A percentile compares a stretch with the other conserved stretches of the same genome.
phyloP scores from a whole-genome alignment of 2,888 invertebrate genomes.

The Torymus texanus region DNA sequence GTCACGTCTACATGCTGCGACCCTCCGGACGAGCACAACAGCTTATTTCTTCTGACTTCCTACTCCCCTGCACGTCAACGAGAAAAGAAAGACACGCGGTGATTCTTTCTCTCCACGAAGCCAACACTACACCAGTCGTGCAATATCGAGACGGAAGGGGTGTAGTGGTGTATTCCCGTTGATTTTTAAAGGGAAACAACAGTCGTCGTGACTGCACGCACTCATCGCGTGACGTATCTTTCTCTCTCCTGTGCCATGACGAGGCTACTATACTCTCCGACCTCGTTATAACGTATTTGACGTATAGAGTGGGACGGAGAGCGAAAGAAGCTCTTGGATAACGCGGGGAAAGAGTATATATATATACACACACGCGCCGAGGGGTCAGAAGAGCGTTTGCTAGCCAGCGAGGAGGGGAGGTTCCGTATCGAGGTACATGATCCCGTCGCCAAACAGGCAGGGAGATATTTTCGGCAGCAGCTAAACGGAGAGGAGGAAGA shows the following conservation, averaged over 20 bases:
- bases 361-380: neutral
- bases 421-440: conserved; percentile 52
- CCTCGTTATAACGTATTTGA: conserved; percentile 47
- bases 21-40: neutral
- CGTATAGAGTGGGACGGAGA: neutral
- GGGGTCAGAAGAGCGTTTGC: conserved; percentile 53
- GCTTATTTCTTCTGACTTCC: too few relatives aligned
- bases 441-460: conserved; percentile 46
- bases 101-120: neutral
- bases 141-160: conserved; percentile 42
- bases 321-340: conserved; percentile 4
- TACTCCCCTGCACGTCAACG: neutral
- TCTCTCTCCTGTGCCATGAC: neutral
- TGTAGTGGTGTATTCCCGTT: neutral
- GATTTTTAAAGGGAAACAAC: conserved; percentile 6
- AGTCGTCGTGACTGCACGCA: too few relatives aligned
- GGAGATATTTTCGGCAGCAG: conserved; percentile 47
- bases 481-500: conserved; percentile 36
- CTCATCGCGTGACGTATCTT: conserved; percentile 17
- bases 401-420: conserved; percentile 54
- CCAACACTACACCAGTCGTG: conserved; percentile 1
- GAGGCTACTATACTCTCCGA: neutral
- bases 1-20: neutral
- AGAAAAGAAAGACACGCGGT: conserved; percentile 29
- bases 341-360: neutral